phyloP scores from a whole-genome alignment of 2,113 vertebrate genomes.

The Bubo bubo region DNA sequence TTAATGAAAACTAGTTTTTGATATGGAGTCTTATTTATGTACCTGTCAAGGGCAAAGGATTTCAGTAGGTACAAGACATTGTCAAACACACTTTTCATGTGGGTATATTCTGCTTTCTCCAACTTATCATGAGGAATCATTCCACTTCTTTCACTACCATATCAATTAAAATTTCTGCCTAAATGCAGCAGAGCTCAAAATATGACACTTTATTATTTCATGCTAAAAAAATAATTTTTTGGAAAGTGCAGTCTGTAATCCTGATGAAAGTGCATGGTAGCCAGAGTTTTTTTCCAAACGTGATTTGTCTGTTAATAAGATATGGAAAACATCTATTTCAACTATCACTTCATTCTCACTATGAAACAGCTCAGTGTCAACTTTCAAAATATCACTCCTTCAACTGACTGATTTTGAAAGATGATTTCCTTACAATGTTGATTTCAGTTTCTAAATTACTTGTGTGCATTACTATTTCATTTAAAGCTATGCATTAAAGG shows the following conservation, averaged over 20 bases:
- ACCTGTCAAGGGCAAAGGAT: neutral
- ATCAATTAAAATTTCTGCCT: neutral
- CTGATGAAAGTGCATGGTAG: neutral
- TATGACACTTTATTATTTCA: neutral
- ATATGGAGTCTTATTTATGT: neutral
- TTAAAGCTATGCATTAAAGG: neutral
- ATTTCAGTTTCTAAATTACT: conserved; percentile 1
- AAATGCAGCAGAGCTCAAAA: neutral
- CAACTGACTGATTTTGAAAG: neutral
- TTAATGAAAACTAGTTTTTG: neutral
- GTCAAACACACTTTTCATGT: neutral
- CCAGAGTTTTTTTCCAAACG: neutral
- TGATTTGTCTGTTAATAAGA: neutral
- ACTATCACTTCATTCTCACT: neutral
- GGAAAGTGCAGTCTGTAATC: neutral
- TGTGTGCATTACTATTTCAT: neutral
- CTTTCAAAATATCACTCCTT: conserved; percentile 1
- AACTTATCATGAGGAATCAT: neutral
- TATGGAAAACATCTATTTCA: neutral
- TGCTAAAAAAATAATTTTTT: neutral
- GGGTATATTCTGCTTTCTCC: neutral
- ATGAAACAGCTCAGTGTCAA: neutral
- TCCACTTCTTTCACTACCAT: neutral
- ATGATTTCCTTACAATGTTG: neutral
- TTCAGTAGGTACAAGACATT: neutral